Conservation (phyloP, 2,113 vertebrate species). For the Pluvialis apricaria region DNA sequence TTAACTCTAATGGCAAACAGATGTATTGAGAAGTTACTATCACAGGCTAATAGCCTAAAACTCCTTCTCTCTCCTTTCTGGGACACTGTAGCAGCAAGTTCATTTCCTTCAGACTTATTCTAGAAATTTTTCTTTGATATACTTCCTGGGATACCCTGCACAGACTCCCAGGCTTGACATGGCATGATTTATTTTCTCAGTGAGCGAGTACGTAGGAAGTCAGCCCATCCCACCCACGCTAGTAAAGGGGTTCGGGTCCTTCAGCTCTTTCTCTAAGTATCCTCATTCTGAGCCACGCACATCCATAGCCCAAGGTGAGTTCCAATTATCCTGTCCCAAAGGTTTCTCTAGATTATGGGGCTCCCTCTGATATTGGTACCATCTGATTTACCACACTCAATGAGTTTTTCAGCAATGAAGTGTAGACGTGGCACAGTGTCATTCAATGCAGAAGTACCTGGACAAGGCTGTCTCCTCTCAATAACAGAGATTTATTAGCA, state of each 20-base stretch:
- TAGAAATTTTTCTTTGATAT: background rate
- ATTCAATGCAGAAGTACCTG: background rate
- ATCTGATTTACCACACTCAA: background rate
- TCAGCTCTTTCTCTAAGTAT: background rate
- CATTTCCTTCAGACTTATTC: background rate
- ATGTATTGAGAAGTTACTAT: background rate
- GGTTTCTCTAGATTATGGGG: background rate
- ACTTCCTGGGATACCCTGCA: background rate
- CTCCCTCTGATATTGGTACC: background rate
- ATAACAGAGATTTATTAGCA: background rate
- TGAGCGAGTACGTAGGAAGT: background rate
- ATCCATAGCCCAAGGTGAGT: background rate
- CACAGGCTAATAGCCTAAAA: background rate
- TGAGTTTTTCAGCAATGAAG: background rate
- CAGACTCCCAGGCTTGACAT: background rate
- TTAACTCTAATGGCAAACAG: background rate
- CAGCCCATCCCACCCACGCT: background rate
- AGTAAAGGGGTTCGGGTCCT: background rate
- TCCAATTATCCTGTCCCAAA: background rate
- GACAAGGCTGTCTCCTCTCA: background rate
- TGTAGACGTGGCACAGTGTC: background rate
- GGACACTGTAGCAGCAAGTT: background rate
- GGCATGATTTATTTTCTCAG: background rate
- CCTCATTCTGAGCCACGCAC: background rate
- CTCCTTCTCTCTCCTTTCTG: background rate